A percentile compares a stretch with the other conserved stretches of the same genome.
phyloP scores from a whole-genome alignment of 1,140 invertebrate genomes.

The Neomicropteryx cornuta region DNA sequence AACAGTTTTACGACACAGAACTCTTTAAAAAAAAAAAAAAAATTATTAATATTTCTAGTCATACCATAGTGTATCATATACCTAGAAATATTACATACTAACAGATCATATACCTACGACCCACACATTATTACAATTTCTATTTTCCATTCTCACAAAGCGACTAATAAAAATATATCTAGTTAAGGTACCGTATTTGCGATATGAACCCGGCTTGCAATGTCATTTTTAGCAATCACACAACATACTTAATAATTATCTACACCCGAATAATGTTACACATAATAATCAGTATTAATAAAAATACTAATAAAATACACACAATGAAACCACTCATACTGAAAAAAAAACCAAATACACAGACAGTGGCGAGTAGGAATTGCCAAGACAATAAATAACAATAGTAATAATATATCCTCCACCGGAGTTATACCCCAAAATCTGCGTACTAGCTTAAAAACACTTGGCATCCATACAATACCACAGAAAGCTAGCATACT shows the following conservation, averaged over 20 bases:
- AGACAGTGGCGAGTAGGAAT: no score
- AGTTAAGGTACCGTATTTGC: background rate
- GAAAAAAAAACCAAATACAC: no score
- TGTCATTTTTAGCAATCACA: background rate
- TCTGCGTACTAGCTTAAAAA: no score
- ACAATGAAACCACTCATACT: no score
- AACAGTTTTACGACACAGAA: no score
- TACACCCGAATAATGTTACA: background rate
- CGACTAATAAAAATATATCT: background rate
- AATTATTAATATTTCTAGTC: background rate
- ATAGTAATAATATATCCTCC: no score
- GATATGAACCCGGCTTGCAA: background rate
- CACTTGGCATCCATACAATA: no score
- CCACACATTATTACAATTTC: background rate
- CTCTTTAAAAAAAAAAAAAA: background rate
- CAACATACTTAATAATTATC: background rate
- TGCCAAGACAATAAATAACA: no score
- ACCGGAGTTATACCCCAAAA: no score
- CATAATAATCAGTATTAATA: background rate
- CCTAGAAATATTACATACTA: background rate
- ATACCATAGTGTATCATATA: background rate
- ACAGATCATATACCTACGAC: background rate
- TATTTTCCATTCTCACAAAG: background rate
- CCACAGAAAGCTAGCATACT: no score
- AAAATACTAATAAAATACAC: no score